phyloP scores from a whole-genome alignment of 2,797 vertebrate species.

The Sebastiscus tertius region DNA sequence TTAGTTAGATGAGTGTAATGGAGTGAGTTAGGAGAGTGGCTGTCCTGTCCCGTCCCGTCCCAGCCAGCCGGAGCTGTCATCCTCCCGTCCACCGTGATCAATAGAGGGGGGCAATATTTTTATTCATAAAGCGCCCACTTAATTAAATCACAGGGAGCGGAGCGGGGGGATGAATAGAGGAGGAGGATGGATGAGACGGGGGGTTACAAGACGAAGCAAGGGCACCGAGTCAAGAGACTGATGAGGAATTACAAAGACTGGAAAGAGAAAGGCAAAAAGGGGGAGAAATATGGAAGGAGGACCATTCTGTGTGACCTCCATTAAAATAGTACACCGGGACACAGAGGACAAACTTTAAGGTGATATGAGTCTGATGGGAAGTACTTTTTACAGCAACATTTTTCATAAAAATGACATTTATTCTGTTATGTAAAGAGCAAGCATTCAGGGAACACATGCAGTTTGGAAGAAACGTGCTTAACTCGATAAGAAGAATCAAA shows the following conservation, averaged over 20 bases:
- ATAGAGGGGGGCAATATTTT: constrained; percentile 93
- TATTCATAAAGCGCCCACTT: constrained; percentile 95
- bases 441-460: constrained; percentile 1
- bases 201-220: constrained; percentile 64
- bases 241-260: constrained; percentile 68
- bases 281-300: constrained; percentile 9
- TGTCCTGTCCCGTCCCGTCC: constrained; percentile 46
- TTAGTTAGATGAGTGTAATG: constrained; percentile 38
- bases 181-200: constrained; percentile 32
- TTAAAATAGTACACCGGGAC: not conserved
- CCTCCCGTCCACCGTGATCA: constrained; percentile 86
- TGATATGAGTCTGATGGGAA: constrained; percentile 16
- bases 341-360: constrained; percentile 37
- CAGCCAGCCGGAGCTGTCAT: constrained; percentile 62
- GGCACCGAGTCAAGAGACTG: constrained; percentile 67
- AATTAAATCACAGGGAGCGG: constrained; percentile 92
- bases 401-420: constrained; percentile 13
- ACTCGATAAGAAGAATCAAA: not conserved
- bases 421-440: not conserved
- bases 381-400: constrained; percentile 9
- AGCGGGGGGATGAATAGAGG: constrained; percentile 22
- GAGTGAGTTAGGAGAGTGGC: constrained; percentile 51
- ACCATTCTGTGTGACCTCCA: constrained; percentile 31
- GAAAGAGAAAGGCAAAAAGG: constrained; percentile 24
- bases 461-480: not conserved